phyloP scores from a whole-genome alignment of 2,113 vertebrate species.

The Tetrax tetrax region DNA sequence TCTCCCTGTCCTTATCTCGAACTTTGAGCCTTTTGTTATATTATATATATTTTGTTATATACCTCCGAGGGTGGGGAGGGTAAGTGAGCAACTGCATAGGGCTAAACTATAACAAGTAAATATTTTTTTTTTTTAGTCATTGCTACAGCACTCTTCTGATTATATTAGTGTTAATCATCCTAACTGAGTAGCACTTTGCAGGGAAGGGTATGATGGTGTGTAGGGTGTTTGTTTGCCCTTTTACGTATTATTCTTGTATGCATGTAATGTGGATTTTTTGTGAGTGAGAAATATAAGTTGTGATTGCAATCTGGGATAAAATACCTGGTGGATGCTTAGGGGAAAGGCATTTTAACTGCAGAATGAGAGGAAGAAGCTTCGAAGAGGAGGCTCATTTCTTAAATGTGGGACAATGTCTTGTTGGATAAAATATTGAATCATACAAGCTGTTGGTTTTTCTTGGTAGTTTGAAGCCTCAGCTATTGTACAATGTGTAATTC shows the following conservation, averaged over 20 bases:
- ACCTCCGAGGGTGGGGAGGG: no score
- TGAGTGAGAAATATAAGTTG: background rate
- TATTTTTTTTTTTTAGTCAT: background rate
- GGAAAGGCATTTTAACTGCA: background rate
- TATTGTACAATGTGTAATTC: background rate
- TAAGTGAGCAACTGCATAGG: no score
- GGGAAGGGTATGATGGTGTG: background rate
- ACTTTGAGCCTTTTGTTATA: no score
- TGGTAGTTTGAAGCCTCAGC: background rate
- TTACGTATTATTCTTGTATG: background rate
- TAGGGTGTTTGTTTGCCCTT: background rate
- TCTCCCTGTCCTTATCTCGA: no score
- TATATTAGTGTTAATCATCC: background rate
- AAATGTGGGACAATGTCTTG: background rate
- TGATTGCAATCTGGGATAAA: background rate
- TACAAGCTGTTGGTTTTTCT: background rate
- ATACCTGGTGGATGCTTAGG: background rate
- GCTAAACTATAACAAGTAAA: background rate
- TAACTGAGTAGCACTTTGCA: background rate
- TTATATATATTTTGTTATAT: no score
- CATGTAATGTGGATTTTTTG: background rate
- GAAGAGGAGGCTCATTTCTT: background rate
- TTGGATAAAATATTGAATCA: background rate
- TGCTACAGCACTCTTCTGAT: background rate
- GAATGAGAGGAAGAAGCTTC: background rate